These are phyloP conservation scores for Gambusia yucatana DNA, from an alignment of 2,797 vertebrate genomes.

Conservation along the genomic window DNA sequence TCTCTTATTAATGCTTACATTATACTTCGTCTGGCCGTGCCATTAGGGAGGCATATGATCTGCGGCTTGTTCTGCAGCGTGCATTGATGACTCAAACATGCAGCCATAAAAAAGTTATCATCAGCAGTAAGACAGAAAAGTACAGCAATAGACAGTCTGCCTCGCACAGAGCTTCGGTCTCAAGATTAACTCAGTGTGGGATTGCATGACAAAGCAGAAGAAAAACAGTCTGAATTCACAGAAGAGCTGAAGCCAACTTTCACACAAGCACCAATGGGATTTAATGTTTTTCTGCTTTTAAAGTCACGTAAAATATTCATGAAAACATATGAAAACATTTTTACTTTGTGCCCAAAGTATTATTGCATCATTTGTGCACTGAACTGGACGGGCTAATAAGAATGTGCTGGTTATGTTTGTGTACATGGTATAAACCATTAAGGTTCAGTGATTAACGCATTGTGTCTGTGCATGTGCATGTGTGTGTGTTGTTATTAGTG, in stretches of 20 bases:
- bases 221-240: slow-evolving; percentile 5
- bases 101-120: slow-evolving; percentile 23
- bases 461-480: slow-evolving; percentile 20
- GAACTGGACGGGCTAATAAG: background rate
- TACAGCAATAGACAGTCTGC: background rate
- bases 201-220: slow-evolving; percentile 17
- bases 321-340: background rate
- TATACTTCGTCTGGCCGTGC: slow-evolving; percentile 6
- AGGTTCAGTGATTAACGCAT: slow-evolving; percentile 29
- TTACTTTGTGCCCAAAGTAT: background rate
- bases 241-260: background rate
- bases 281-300: background rate
- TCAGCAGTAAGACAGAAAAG: slow-evolving; percentile 9
- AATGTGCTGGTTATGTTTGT: slow-evolving; percentile 14
- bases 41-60: slow-evolving; percentile 8
- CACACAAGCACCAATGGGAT: background rate
- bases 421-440: slow-evolving; percentile 48
- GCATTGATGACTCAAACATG: slow-evolving; percentile 4
- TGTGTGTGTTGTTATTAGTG: slow-evolving; percentile 20
- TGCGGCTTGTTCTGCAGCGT: background rate
- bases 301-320: slow-evolving; percentile 3
- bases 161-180: slow-evolving; percentile 8
- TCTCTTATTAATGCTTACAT: slow-evolving; percentile 12
- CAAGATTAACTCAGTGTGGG: slow-evolving; percentile 9
- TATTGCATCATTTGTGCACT: background rate